Evolutionary conservation across 2,888 invertebrate species (phyloP), one percentile per base, ranked within the genome.

Genomic region (Drosophila melanocephala): DNA sequence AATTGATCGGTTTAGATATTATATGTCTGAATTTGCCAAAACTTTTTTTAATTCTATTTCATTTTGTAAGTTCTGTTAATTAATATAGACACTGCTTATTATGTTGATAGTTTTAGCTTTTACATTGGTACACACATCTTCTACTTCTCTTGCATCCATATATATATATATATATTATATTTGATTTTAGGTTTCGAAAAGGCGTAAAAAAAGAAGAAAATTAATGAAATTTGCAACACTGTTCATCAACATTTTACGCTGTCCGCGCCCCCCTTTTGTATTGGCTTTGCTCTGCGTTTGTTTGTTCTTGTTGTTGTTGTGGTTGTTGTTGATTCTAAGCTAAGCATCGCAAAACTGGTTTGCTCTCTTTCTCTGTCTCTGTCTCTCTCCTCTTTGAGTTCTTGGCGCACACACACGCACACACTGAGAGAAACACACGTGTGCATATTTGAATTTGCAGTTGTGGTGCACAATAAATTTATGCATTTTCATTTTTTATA

Each of bases 261-360:
- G 37, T n/a, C 50, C 28, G 30, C 51, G 58, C 50, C 67, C 81
- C 68, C 58, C 77, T 77, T 75, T 72, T 67, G 72, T 77, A 72
- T 68, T 76, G 57, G 59, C 39, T 60, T 42, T 61, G 33, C 47
- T 52, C 59, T 60, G 28, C 51, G 75, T 75, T 47, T 52, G 61
- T 77, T 60, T 65, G 67, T 76, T 75, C 63, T 66, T 28, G 35
- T 37, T 69, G 44, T 51, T 51, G 19, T 62, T 33, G 33, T 33
- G 33, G 33, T 51, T 66, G 58, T 61, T 79, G 56, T 65, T 80
- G 61, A 62, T 81, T 63, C 77, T 77, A 72, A 79, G 68, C 72
- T 81, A 42, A 81, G 78, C 78, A 81, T 77, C 78, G 69, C 69
- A 69, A 73, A 79, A 81, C 81, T 69, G 79, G 81, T 79, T 79